phyloP scores from a whole-genome alignment of 2,888 invertebrate species.

The Tipula confusa region DNA sequence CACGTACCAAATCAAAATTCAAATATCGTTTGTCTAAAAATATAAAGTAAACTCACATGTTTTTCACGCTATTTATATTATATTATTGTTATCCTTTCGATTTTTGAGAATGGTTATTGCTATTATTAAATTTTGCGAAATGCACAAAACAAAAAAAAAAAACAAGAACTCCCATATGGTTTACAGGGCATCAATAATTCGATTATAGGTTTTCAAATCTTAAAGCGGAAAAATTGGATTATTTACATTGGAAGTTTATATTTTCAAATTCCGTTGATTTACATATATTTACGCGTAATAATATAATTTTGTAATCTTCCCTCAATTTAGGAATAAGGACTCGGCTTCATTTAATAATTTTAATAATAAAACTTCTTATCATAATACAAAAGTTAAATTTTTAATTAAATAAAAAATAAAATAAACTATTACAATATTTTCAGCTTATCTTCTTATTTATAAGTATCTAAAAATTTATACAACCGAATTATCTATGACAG shows the following conservation, averaged over 20 bases:
- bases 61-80: constrained; percentile 1
- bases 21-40: neutral
- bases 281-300: too few species aligned
- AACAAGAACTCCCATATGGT: neutral
- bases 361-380: neutral
- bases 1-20: constrained; percentile 30
- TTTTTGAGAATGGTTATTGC: neutral
- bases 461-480: neutral
- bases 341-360: neutral
- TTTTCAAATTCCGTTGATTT: neutral
- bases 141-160: neutral
- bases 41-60: neutral
- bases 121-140: neutral
- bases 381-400: neutral
- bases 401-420: neutral
- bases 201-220: neutral
- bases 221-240: neutral
- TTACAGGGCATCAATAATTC: neutral
- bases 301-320: too few species aligned
- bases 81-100: neutral
- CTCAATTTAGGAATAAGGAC: neutral
- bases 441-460: neutral
- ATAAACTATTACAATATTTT: neutral
- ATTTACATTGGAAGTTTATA: too few species aligned
- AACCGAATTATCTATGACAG: neutral